Percentiles rank a stretch among this genome's conserved stretches.
Conservation (phyloP, 1,140 invertebrate genomes). For the Leptopilina boulardi region DNA sequence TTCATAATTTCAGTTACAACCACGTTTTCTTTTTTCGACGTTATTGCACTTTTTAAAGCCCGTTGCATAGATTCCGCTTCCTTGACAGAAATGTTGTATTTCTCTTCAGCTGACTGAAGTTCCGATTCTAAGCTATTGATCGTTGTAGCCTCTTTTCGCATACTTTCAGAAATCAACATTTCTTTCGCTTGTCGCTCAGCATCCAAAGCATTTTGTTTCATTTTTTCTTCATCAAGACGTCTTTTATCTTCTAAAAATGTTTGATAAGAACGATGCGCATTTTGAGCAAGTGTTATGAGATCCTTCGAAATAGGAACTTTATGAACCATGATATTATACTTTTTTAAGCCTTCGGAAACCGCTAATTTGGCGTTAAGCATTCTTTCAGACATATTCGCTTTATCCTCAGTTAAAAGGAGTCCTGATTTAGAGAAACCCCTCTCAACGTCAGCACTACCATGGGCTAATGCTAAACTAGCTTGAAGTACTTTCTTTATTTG, state of each 20-base stretch:
- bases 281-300: conserved; percentile 36
- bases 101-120: not conserved
- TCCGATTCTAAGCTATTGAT: not conserved
- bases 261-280: conserved; percentile 38
- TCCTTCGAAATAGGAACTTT: conserved; percentile 36
- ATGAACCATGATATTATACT: conserved; percentile 35
- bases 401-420: conserved; percentile 39
- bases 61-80: not conserved
- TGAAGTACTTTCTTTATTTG: not conserved
- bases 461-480: conserved; percentile 6
- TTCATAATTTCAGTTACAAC: not conserved
- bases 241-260: conserved; percentile 34
- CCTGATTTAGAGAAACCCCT: conserved; percentile 42
- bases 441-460: conserved; percentile 44
- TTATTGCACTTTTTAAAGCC: not conserved
- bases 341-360: conserved; percentile 35
- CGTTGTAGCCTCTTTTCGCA: not conserved
- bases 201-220: not conserved
- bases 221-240: conserved; percentile 18
- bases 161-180: conserved; percentile 12
- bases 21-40: not conserved
- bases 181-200: conserved; percentile 27
- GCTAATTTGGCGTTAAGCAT: conserved; percentile 39
- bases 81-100: not conserved
- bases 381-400: conserved; percentile 38